A percentile compares a stretch with the other conserved stretches of the same genome.
These are phyloP conservation scores for Tetheella fluctuosa DNA, from an alignment of 2,888 invertebrate species.

Conservation along the genomic window DNA sequence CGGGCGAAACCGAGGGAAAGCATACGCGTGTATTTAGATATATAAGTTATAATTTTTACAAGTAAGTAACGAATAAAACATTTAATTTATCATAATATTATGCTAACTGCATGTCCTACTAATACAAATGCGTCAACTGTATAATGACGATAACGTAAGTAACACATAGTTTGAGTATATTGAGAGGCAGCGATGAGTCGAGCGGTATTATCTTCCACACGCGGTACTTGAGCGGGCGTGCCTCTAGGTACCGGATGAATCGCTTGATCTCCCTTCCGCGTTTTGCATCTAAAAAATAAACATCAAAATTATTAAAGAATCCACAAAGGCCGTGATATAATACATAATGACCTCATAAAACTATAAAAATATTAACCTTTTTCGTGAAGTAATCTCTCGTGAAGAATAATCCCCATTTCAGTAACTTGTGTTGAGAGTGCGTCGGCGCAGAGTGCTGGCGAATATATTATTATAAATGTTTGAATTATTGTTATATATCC, in stretches of 20 bases:
- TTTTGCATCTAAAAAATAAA: conserved; percentile 16
- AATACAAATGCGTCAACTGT: conserved; percentile 28
- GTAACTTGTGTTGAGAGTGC: conserved; percentile 18
- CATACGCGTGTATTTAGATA: no score
- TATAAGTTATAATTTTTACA: no score
- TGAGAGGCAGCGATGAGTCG: conserved; percentile 25
- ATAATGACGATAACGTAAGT: conserved; percentile 36
- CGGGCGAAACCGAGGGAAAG: no score
- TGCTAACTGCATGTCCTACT: not conserved
- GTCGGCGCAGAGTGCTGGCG: conserved; percentile 24
- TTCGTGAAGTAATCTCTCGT: conserved; percentile 21
- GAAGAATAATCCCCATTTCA: conserved; percentile 18
- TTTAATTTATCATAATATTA: no score
- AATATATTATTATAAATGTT: conserved; percentile 21
- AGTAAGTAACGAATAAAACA: no score
- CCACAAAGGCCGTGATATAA: no score
- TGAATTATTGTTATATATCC: conserved; percentile 19
- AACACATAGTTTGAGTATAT: conserved; percentile 28
- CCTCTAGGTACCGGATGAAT: conserved; percentile 28
- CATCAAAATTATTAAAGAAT: not conserved
- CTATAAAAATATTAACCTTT: conserved; percentile 19
- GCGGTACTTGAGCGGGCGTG: conserved; percentile 24
- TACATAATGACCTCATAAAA: no score
- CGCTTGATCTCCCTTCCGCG: conserved; percentile 11
- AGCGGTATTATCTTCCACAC: conserved; percentile 31